Evolutionary conservation across 2,113 vertebrate species (phyloP).

Genomic region (Sebastes schlegelii): DNA sequence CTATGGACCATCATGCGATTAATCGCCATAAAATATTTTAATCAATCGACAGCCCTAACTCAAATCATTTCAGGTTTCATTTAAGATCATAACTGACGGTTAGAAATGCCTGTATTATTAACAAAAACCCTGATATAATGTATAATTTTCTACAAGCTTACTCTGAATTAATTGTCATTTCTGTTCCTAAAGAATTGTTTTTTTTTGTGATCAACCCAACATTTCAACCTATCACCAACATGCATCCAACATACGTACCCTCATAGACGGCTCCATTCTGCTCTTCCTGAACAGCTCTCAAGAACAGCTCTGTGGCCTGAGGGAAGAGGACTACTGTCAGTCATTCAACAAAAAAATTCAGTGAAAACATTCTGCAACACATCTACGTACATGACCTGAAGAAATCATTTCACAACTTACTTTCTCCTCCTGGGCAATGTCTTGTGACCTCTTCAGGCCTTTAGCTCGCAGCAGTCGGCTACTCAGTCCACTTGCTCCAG

Average conservation of each 20-base stretch:
- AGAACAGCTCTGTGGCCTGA: slow-evolving; percentile 95
- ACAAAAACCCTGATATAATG: not conserved
- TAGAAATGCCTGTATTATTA: not conserved
- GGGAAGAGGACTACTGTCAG: not conserved
- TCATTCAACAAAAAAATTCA: not conserved
- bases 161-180: not conserved
- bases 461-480: slow-evolving; percentile 78
- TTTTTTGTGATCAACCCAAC: not conserved
- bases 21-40: no score
- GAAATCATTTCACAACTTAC: slow-evolving; percentile 69
- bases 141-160: not conserved
- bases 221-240: slow-evolving; percentile 11
- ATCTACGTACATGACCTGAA: not conserved
- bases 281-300: slow-evolving; percentile 96
- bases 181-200: not conserved
- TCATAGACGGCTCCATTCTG: slow-evolving; percentile 97
- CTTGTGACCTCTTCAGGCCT: slow-evolving; percentile 89
- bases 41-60: no score
- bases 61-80: not conserved
- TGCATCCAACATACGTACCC: slow-evolving; percentile 80
- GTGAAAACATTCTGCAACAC: not conserved
- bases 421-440: slow-evolving; percentile 92
- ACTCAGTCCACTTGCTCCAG: slow-evolving; percentile 79
- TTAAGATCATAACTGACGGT: not conserved
- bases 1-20: no score